A percentile compares a stretch with the other conserved stretches of the same genome.
Evolutionary conservation across 2,113 vertebrate species (phyloP).

Genomic region (Thalassoma bifasciatum): DNA sequence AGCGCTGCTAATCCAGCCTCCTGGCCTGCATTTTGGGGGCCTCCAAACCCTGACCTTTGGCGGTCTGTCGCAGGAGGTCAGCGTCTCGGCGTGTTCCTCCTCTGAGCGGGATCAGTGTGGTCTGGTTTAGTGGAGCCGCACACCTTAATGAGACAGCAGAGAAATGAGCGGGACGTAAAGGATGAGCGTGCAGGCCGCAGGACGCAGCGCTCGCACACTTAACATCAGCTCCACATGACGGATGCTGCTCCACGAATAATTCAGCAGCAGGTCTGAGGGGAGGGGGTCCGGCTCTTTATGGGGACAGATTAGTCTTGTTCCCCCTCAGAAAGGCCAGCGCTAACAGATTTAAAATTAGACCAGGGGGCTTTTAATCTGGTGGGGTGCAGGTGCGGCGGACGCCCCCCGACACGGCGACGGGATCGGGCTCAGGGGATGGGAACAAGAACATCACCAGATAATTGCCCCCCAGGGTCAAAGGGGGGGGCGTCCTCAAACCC

Average conservation of each 20-base stretch:
- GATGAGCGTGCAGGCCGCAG: constrained; percentile 20
- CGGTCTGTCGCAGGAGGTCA: constrained; percentile 64
- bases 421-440: constrained; percentile 77
- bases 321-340: constrained; percentile 73
- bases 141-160: constrained; percentile 73
- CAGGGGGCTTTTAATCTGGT: constrained; percentile 80
- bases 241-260: constrained; percentile 77
- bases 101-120: too few relatives aligned
- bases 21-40: constrained; percentile 35
- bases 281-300: constrained; percentile 70
- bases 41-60: constrained; percentile 57
- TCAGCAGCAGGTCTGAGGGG: constrained; percentile 73
- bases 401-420: constrained; percentile 41
- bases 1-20: constrained; percentile 57
- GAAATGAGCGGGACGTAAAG: constrained; percentile 56
- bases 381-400: constrained; percentile 80
- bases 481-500: constrained; percentile 6
- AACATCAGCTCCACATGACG: constrained; percentile 70
- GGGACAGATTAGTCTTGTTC: constrained; percentile 79
- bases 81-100: constrained; percentile 1
- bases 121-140: neutral
- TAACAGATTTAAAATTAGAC: constrained; percentile 85
- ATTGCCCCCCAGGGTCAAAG: constrained; percentile 77
- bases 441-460: constrained; percentile 61
- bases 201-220: constrained; percentile 34